Conservation (phyloP, 2,888 invertebrate species). For the Drosophila maculinotata region DNA sequence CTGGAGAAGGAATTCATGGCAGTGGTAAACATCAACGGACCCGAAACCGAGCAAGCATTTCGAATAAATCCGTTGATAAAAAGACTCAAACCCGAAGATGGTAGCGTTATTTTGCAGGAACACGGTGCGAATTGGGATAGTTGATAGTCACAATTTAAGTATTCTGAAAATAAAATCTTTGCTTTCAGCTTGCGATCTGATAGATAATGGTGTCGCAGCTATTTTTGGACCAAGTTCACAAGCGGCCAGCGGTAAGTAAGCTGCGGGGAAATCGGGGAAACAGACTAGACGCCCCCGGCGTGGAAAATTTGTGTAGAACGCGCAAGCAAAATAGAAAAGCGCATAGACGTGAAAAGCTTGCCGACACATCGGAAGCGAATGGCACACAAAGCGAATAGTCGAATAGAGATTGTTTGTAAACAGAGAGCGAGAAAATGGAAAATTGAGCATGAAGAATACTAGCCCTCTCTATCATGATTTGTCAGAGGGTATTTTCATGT, state of each 20-base stretch:
- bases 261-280: background rate
- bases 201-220: slow-evolving; percentile 89
- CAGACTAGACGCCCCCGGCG: background rate
- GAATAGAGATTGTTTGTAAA: slow-evolving; percentile 52
- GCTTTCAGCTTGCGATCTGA: slow-evolving; percentile 88
- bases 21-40: slow-evolving; percentile 85
- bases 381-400: slow-evolving; percentile 1
- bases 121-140: slow-evolving; percentile 65
- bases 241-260: slow-evolving; percentile 81
- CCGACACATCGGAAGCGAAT: slow-evolving; percentile 16
- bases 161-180: slow-evolving; percentile 6
- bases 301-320: slow-evolving; percentile 58
- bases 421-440: slow-evolving; percentile 12
- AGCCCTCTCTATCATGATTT: too few relatives aligned
- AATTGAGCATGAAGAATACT: too few relatives aligned
- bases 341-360: slow-evolving; percentile 18
- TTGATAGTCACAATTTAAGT: background rate
- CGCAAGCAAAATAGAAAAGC: slow-evolving; percentile 58
- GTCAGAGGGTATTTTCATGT: background rate
- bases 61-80: slow-evolving; percentile 79
- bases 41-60: slow-evolving; percentile 74
- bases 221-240: slow-evolving; percentile 89
- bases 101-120: slow-evolving; percentile 78
- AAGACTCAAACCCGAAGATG: slow-evolving; percentile 67
- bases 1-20: slow-evolving; percentile 87